A percentile compares a stretch with the other conserved stretches of the same genome.
These are phyloP conservation scores for Frankliniella fusca DNA, from an alignment of 2,888 invertebrate species.

Conservation along the genomic window DNA sequence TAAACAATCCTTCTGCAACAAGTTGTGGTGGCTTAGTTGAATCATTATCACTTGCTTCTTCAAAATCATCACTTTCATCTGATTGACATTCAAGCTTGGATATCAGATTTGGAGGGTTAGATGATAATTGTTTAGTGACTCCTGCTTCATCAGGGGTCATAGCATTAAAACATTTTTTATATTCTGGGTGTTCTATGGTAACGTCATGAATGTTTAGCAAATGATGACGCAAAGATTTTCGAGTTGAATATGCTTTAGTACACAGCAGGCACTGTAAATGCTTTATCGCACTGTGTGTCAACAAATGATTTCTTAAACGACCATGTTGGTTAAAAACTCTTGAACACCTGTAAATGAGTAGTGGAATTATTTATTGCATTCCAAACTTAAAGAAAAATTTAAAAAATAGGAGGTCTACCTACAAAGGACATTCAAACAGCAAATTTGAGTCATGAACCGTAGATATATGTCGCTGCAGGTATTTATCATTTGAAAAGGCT, in stretches of 20 bases:
- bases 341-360: background rate
- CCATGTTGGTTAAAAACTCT: background rate
- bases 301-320: background rate
- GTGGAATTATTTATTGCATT: background rate
- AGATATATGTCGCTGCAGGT: background rate
- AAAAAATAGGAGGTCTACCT: background rate
- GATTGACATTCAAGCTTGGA: background rate
- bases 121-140: constrained; percentile 27
- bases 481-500: background rate
- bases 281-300: background rate
- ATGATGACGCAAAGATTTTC: background rate
- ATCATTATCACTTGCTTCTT: background rate
- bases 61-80: background rate
- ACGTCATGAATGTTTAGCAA: background rate
- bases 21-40: background rate
- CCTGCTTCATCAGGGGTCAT: constrained; percentile 40
- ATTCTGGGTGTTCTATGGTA: constrained; percentile 36
- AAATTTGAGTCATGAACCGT: background rate
- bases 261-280: background rate
- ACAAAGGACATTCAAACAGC: background rate
- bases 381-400: background rate
- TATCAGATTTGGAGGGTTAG: background rate
- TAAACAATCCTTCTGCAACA: too few species aligned
- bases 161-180: constrained; percentile 38
- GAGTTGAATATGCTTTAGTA: constrained; percentile 4